Evolutionary conservation across 2,113 vertebrate species (phyloP).

Genomic region (Scophthalmus maximus): DNA sequence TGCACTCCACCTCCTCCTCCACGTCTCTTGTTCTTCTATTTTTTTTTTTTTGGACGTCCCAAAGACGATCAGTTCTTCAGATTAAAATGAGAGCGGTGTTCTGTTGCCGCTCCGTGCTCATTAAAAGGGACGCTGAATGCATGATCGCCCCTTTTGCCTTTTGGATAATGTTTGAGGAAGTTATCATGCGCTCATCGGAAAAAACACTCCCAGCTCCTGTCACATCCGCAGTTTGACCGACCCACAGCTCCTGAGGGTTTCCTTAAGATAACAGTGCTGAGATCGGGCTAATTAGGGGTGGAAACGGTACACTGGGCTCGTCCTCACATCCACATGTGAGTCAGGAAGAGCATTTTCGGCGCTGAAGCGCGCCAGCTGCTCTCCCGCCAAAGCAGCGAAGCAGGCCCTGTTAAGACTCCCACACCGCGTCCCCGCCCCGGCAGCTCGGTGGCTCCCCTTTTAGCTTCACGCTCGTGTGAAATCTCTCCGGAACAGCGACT

Average conservation of each 20-base stretch:
- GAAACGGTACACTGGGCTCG: conserved; percentile 60
- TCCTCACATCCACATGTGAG: conserved; percentile 61
- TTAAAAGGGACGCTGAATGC: too few species aligned
- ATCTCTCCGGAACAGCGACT: conserved; percentile 51
- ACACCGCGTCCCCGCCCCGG: conserved; percentile 23
- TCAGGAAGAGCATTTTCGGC: conserved; percentile 41
- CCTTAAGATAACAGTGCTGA: conserved; percentile 59
- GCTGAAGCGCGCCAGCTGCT: conserved; percentile 65
- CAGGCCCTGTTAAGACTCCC: too few species aligned
- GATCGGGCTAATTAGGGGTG: conserved; percentile 58
- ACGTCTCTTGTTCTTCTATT: not conserved
- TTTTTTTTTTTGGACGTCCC: conserved; percentile 7
- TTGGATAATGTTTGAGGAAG: too few species aligned
- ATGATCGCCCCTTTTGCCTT: conserved; percentile 37
- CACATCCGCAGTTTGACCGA: conserved; percentile 41
- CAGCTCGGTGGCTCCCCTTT: conserved; percentile 53
- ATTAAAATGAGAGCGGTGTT: too few species aligned
- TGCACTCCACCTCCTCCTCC: conserved; percentile 45
- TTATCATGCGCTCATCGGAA: conserved; percentile 31
- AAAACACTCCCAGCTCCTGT: conserved; percentile 42
- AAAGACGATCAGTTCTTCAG: conserved; percentile 20
- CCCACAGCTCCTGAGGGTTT: conserved; percentile 54
- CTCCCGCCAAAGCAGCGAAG: conserved; percentile 37
- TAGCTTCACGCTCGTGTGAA: conserved; percentile 58
- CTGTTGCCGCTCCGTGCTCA: too few species aligned